Evolutionary conservation across 2,888 invertebrate species (phyloP), one percentile per base, ranked within the genome.

Genomic region (Hoplodrina ambigua): DNA sequence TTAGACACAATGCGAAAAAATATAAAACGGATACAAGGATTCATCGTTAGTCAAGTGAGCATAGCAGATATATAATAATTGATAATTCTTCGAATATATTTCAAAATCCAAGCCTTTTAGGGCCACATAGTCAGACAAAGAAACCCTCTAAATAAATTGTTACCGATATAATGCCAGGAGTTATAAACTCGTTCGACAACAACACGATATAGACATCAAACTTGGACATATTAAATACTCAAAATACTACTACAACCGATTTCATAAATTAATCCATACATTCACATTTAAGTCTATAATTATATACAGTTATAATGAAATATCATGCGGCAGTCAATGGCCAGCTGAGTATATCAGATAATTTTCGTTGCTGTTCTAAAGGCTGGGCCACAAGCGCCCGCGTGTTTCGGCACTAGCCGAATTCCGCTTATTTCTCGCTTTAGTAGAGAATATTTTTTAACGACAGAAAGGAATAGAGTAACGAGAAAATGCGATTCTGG

Each of bases 291-390:
- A 41, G 10, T 58, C 64, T 81, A 69, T 69, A 72, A 68, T 62
- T 74, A 78, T 83, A 30, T 83, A 81, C 75, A 82, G 37, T 49
- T 50, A 37, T 19, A 75, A 66, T 66, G 60, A 65, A 78, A 84
- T 73, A 79, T 73, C 72, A 58, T 71, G 63, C 54, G 66, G 69
- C 52, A 59, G 71, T 55, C 52, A 59, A 68, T 65, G 30, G 61
- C 63, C 75, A 67, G 56, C 62, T 63, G 62, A 68, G 69, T 65
- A 72, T 70, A 63, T 69, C 30, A 17, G 41, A 65, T n/a, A 33
- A 49, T 56, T 67, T 57, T 52, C 4, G 30, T 68, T 62, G 15
- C 19, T 20, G 44, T 37, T 55, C 0, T 64, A 41, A 44, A 19
- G 25, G 37, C 25, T 13, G 33, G 25, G 13, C 15, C 44, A 68